Percentiles rank a stretch among this genome's conserved stretches.
Evolutionary conservation across 2,797 vertebrate species (phyloP).

Genomic region (Rhincodon typus): DNA sequence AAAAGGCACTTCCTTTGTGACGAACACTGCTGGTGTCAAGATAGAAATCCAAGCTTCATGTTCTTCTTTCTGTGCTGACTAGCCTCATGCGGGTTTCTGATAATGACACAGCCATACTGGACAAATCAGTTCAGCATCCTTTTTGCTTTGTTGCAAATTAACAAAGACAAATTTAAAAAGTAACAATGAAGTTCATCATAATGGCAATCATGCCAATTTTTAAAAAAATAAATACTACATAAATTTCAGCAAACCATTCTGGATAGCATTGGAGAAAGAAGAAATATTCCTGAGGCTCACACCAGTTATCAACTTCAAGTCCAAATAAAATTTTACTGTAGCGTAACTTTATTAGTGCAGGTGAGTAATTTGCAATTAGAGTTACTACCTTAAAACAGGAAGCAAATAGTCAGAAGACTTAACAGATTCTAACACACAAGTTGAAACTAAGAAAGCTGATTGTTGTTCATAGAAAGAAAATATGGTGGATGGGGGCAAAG

Average conservation of each 20-base stretch:
- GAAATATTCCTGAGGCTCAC: neutral
- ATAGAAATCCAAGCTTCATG: neutral
- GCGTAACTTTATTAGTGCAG: neutral
- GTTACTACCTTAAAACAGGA: neutral
- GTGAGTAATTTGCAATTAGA: neutral
- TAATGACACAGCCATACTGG: neutral
- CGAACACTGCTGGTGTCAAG: neutral
- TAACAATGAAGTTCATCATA: neutral
- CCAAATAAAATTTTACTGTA: neutral
- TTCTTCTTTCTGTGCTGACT: neutral
- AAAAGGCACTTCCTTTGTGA: neutral
- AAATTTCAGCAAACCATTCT: neutral
- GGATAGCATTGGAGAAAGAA: neutral
- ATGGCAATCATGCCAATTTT: neutral
- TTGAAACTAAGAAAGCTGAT: neutral
- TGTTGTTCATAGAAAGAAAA: too few relatives aligned
- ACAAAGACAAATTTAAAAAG: neutral
- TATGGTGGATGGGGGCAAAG: too few relatives aligned
- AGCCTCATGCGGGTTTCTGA: neutral
- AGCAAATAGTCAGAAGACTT: neutral
- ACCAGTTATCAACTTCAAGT: neutral
- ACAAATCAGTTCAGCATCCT: neutral
- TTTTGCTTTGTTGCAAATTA: neutral
- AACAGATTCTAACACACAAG: neutral
- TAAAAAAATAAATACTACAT: too few relatives aligned